Base-by-base conservation (phyloP, 2,113 vertebrate genomes). In the Symphodus melops region DNA sequence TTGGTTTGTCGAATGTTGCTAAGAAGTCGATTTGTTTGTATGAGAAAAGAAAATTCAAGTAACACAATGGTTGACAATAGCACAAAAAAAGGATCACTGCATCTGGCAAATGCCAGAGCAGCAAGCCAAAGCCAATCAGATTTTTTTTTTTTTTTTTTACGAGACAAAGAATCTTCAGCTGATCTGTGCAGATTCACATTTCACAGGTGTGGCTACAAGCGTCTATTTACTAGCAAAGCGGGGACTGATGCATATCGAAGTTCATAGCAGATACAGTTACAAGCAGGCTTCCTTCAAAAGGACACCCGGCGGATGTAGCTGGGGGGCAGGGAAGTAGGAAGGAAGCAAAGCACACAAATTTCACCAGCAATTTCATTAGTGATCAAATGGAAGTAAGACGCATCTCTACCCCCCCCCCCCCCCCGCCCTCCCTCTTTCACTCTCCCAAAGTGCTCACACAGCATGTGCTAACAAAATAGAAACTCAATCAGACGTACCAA, bases 321-420 rank as follows among this genome's bases (percentile, higher is more conserved):
- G 59, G n/a, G 21, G 74, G 76, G 9, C 21, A 12, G 64, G 41
- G 57, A 5, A 56, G 65, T 9, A 41, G 39, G 46, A 7, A 19
- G 60, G 56, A 44, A 64, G 57, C 44, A 63, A 54, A 58, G 39
- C 46, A 74, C 57, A 89, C 76, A 90, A 87, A 88, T 88, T 91
- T 88, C 90, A 88, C 80, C 76, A 3, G 85, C 82, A 90, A 93
- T 92, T 91, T 92, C 80, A 90, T 92, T 94, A 88, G 83, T 59
- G 84, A 84, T 78, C 79, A 87, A 80, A 90, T 79, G 89, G 84
- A 88, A 64, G 71, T 20, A 75, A 79, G 77, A 75, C 14, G 44
- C 17, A 48, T 61, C 41, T 66, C 68, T 59, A 41, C 52, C 28
- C 23, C 46, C 52, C 28, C 23, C 72, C 52, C 49, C 56, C 39